Base-by-base conservation (phyloP, 2,797 vertebrate genomes). In the Chelidonichthys spinosus region DNA sequence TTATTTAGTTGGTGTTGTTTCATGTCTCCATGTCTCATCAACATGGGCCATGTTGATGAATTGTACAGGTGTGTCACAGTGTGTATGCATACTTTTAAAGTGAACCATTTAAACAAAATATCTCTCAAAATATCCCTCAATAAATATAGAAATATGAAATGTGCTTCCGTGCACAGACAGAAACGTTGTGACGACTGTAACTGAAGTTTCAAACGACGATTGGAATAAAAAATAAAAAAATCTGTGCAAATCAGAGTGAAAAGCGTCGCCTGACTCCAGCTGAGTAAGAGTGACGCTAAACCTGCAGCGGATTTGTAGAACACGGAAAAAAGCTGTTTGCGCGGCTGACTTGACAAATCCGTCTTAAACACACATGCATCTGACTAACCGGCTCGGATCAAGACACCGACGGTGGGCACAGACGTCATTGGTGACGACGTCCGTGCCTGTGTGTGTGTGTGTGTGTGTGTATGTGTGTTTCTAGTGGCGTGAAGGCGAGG, bases 271-370 rank as follows among this genome's bases (percentile, higher is more conserved):
- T 35, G 58, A 14, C 32, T 73, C n/a, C 2, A 43, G 55, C 74
- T 17, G 58, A 1, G 13, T n/a, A 44, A 54, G 65, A 79, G 67
- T 11, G 71, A 72, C 43, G 11, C 17, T 77, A 74, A 85, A 84
- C 47, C 85, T 47, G 72, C 62, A 32, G 69, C 11, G 55, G 84
- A 89, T 86, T 82, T 78, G 80, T 84, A 56, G 0, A 66, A 85
- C 78, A 69, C 5, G 0, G 56, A 59, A 50, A 43, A 67, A 72
- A 84, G 71, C 67, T 42, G 66, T 76, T 71, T n/a, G 62, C 2
- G 6, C 13, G 43, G 70, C 63, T 18, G 77, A 88, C 75, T 78
- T 75, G 84, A 89, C 79, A 89, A 85, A 89, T 91, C 87, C 82
- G 39, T 36, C 79, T 78, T 62, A 87, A 74, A 80, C 70, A 65